Conservation (phyloP, 2,888 invertebrate species). For the Spicauda simplicius region DNA sequence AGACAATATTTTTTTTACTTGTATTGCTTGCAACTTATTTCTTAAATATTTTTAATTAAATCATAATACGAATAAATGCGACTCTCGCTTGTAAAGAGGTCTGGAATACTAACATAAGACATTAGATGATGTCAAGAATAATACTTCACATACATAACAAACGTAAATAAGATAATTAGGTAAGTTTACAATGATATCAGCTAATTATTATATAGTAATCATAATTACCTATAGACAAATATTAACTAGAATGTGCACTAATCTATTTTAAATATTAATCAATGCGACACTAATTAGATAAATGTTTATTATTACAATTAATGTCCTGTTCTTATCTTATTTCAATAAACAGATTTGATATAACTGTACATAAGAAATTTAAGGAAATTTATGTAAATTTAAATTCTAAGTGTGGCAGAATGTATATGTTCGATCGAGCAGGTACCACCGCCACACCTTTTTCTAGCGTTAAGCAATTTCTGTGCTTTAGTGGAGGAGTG, state of each 20-base stretch:
- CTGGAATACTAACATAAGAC: not conserved
- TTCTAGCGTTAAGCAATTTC: no score
- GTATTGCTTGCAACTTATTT: no score
- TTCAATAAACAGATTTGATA: no score
- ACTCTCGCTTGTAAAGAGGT: slow-evolving; percentile 4
- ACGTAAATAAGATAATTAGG: not conserved
- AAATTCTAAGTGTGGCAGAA: no score
- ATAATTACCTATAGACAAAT: not conserved
- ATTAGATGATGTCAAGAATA: not conserved
- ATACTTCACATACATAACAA: not conserved
- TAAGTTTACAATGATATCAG: not conserved
- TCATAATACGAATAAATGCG: not conserved
- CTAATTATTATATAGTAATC: slow-evolving; percentile 4
- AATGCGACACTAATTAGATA: not conserved
- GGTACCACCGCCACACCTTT: no score
- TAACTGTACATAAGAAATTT: no score
- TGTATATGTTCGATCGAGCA: no score
- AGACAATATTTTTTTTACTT: no score
- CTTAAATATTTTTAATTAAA: no score
- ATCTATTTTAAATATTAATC: not conserved
- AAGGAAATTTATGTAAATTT: no score
- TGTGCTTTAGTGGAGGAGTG: no score
- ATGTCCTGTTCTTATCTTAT: not conserved
- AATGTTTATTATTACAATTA: not conserved
- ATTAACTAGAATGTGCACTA: not conserved